Percentiles rank a stretch among this genome's conserved stretches.
These are phyloP conservation scores for Girardinichthys multiradiatus DNA, from an alignment of 2,113 vertebrate genomes.

Conservation along the genomic window DNA sequence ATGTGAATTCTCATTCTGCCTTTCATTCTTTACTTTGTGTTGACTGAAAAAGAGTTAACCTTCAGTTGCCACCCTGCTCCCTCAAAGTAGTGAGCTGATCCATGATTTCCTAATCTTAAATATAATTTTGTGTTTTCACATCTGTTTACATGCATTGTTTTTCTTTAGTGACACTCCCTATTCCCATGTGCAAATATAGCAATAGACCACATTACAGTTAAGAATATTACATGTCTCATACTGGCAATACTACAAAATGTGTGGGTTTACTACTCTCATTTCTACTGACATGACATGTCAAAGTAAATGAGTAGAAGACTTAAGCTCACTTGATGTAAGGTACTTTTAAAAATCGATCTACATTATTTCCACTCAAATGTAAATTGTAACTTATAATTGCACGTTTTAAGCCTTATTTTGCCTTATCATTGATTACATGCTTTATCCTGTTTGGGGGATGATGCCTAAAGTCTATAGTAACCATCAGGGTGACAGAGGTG, in stretches of 20 bases:
- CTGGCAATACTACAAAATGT: slow-evolving; percentile 31
- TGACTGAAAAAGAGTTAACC: slow-evolving; percentile 9
- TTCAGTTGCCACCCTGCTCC: slow-evolving; percentile 5
- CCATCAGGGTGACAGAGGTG: too few relatives aligned
- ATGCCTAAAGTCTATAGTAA: too few relatives aligned
- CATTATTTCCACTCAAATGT: too few relatives aligned
- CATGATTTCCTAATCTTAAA: not conserved
- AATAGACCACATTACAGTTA: slow-evolving; percentile 35
- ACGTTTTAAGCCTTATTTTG: not conserved
- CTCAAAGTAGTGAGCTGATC: not conserved
- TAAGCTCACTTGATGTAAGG: too few relatives aligned
- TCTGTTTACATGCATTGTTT: not conserved
- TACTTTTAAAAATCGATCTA: too few relatives aligned
- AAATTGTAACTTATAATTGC: not conserved
- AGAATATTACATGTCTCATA: slow-evolving; percentile 55
- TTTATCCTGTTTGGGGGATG: too few relatives aligned
- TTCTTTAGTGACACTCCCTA: not conserved
- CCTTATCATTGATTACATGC: not conserved
- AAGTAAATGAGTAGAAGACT: slow-evolving; percentile 2
- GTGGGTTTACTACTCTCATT: slow-evolving; percentile 41
- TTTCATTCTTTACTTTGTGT: slow-evolving; percentile 26
- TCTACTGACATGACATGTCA: slow-evolving; percentile 9
- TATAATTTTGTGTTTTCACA: not conserved
- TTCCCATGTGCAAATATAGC: slow-evolving; percentile 39
- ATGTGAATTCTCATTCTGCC: slow-evolving; percentile 37